A percentile compares a stretch with the other conserved stretches of the same genome.
phyloP scores from a whole-genome alignment of 1,140 invertebrate species.

The Wasmannia auropunctata region DNA sequence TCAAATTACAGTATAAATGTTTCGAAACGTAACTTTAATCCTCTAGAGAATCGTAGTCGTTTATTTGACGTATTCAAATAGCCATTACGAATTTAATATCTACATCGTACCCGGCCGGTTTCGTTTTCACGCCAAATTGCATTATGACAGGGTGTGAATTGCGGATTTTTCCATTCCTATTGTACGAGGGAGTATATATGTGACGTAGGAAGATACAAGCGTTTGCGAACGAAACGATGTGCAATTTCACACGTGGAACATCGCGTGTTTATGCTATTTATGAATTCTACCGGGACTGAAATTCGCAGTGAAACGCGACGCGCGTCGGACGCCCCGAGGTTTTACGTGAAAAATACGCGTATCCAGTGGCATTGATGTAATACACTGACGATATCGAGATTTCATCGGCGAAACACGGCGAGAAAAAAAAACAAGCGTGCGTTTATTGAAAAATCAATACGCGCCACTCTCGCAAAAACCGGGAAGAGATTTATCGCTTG shows the following conservation, averaged over 20 bases:
- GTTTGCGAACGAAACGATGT: not conserved
- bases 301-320: not conserved
- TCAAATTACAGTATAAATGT: not conserved
- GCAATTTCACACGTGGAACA: slow-evolving; percentile 16
- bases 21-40: not conserved
- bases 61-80: not conserved
- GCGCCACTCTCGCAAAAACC: not conserved
- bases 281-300: not conserved
- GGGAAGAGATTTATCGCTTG: not conserved
- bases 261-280: slow-evolving; percentile 19
- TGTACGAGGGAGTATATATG: not conserved
- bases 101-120: not conserved
- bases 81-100: not conserved
- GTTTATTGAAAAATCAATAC: slow-evolving; percentile 30
- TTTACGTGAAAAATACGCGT: not conserved
- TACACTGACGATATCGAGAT: slow-evolving; percentile 6
- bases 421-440: slow-evolving; percentile 8
- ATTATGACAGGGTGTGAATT: not conserved
- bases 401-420: not conserved
- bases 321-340: not conserved
- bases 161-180: not conserved
- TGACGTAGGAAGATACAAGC: not conserved
- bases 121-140: not conserved
- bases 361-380: slow-evolving; percentile 9
- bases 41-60: not conserved